These are phyloP conservation scores for Ephialtes manifestator DNA, from an alignment of 2,888 invertebrate species.

Conservation along the genomic window DNA sequence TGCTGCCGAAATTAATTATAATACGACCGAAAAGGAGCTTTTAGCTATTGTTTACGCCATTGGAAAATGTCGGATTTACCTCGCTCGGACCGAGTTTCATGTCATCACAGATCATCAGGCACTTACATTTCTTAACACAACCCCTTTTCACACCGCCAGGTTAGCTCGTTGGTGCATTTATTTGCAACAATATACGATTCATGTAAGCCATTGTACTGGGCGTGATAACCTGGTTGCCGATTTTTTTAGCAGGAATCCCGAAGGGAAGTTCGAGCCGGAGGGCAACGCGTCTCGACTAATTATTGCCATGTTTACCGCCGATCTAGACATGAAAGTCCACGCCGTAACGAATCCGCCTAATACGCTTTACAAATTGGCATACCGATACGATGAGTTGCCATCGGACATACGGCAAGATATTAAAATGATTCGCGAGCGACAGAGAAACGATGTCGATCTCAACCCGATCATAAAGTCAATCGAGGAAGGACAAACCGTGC, in stretches of 20 bases:
- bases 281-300: neutral
- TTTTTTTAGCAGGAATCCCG: conserved; percentile 72
- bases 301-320: neutral
- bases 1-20: conserved; percentile 8
- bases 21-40: conserved; percentile 53
- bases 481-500: no score
- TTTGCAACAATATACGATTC: neutral
- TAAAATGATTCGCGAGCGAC: no score
- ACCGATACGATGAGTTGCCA: no score
- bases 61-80: conserved; percentile 67
- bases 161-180: neutral
- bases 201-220: conserved; percentile 71
- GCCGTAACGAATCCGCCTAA: no score
- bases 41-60: no score
- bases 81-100: conserved; percentile 67
- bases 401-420: no score
- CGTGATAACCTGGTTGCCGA: conserved; percentile 74
- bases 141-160: neutral
- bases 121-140: conserved; percentile 73
- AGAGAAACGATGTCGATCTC: no score
- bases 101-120: conserved; percentile 76
- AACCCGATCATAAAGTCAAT: no score
- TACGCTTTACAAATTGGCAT: no score
- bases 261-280: neutral
- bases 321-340: neutral